Base-by-base conservation (phyloP, 2,113 vertebrate genomes). In the Sander lucioperca region DNA sequence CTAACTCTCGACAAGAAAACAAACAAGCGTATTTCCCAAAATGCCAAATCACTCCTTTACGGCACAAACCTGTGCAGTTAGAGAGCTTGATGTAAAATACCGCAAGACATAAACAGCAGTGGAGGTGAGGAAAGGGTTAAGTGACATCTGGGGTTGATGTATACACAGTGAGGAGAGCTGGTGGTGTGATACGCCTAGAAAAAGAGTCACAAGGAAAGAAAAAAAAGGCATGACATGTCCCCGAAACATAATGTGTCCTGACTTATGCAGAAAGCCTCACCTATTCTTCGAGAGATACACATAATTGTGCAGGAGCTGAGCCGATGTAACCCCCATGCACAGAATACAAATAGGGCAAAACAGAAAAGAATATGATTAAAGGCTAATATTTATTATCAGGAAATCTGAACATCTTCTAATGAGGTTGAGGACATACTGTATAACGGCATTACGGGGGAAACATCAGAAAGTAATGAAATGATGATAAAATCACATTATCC, bases 361-460 rank as follows among this genome's bases (percentile, higher is more conserved):
- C 25, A 68, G 33, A 86, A 75, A 71, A 77, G 67, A 83, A 89
- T 27, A 51, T 33, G 64, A 88, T 83, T 79, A 80, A n/a, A 66
- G 45, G 48, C 62, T 85, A 74, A 85, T 91, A 74, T 85, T 86
- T 57, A 69, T 80, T 80, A 91, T 93, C 86, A 45, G 51, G 30
- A 77, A 67, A 91, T 88, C 83, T 86, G 18, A 75, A 69, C 68
- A 77, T 73, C 82, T 59, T 80, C 27, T 89, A 88, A 92, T 83
- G 85, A 89, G 85, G 67, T 63, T 53, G 77, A 71, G 74, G 74
- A 82, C 65, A 45, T 48, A 56, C 25, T 64, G 63, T 43, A 70
- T 54, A 48, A 63, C 10, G 3, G 23, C 74, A 36, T 77, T 63
- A 74, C 19, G 11, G 14, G n/a, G 11, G 73, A 85, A 80, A 64